Conservation (phyloP, 35 echinoderm and acorn worm genomes). For the Ophiothrix spiculata region DNA sequence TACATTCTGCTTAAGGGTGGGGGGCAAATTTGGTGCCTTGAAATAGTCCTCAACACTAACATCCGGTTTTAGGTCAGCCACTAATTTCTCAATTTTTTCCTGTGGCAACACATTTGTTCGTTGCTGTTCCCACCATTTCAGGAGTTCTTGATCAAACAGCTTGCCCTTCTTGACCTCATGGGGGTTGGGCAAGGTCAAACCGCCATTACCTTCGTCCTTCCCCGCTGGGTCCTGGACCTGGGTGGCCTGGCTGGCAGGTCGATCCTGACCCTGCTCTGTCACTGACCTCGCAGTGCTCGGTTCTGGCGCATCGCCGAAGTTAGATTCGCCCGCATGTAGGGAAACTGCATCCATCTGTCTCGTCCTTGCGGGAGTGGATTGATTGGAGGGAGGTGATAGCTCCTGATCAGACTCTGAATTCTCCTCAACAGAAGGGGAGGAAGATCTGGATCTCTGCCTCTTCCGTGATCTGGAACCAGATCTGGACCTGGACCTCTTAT, state of each 20-base stretch:
- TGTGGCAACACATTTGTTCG: constrained; percentile 2
- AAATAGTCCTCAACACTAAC: constrained; percentile 3
- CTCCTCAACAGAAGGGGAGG: not conserved
- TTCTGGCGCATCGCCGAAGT: not conserved
- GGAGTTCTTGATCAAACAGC: not conserved
- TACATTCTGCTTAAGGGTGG: not conserved
- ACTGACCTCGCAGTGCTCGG: too few relatives aligned
- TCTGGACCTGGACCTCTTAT: not conserved
- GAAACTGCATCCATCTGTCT: not conserved
- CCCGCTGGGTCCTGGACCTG: not conserved
- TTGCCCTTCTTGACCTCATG: not conserved
- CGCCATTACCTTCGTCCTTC: not conserved
- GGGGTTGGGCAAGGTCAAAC: not conserved
- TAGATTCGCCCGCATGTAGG: not conserved
- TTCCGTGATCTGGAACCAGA: not conserved
- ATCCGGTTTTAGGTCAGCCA: constrained; percentile 13
- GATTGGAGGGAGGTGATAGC: not conserved
- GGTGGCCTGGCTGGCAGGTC: not conserved
- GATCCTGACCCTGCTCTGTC: not conserved
- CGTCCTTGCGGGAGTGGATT: not conserved
- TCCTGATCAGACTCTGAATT: too few relatives aligned
- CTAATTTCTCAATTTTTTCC: not conserved
- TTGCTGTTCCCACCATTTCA: constrained; percentile 34
- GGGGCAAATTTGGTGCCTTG: constrained; percentile 39
- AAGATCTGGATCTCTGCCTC: not conserved